Base-by-base conservation (phyloP, 2,797 vertebrate species). In the Momotus momota region DNA sequence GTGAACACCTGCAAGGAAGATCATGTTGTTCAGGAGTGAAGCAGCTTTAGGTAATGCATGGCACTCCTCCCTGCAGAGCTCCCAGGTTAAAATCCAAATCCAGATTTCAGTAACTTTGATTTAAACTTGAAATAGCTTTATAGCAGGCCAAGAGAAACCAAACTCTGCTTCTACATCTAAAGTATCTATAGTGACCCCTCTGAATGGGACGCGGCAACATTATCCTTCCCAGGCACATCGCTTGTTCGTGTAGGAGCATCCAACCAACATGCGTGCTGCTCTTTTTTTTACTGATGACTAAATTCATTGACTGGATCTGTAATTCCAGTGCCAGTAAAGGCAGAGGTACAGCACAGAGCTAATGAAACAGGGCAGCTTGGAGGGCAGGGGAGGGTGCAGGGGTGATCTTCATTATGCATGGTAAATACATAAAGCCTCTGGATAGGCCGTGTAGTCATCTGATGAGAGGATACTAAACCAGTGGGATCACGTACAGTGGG, bases 261-360 rank as follows among this genome's bases (percentile, higher is more conserved):
- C 40, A 26, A 19, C 23, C 74, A 65, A 35, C 18, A 12, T 6
- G 3, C 0, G 0, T 18, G 19, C 31, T 80, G 31, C 3, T 19
- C 17, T 65, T n/a, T 49, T 33, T 49, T 61, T 20, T 38, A 10
- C 12, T 40, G 38, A n/a, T 57, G 16, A 18, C 48, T 75, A 25
- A 52, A 51, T 74, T 66, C 31, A 9, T 22, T 55, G 62, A 16
- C 29, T 61, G 25, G 52, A 46, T 61, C 33, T 62, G 38, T 52
- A 25, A n/a, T 83, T 75, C 33, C 78, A 66, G 33, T n/a, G n/a
- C 40, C 12, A 69, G 33, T 29, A 75, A 57, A 71, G 25, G 26
- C 2, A 70, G 54, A 40, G 38, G 16, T 35, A 40, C 5, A 49
- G 64, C 52, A 29, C 64, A 38, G 17, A 22, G n/a, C 6, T 64